A percentile compares a stretch with the other conserved stretches of the same genome.
These are phyloP conservation scores for Diabrotica virgifera DNA, from an alignment of 1,140 invertebrate genomes.

Conservation along the genomic window DNA sequence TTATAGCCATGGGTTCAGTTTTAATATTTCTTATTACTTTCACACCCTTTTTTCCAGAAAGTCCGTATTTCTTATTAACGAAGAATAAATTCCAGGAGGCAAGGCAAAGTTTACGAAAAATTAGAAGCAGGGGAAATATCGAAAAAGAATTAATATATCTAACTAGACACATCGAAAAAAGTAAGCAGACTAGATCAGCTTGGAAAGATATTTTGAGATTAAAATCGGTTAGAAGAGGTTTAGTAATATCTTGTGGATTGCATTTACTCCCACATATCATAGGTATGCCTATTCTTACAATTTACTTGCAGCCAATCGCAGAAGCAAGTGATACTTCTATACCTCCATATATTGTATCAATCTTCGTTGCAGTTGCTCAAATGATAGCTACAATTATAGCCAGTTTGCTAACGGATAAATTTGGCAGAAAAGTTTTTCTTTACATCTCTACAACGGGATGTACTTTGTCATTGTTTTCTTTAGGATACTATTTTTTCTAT, in stretches of 20 bases:
- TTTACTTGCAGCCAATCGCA: conserved; percentile 74
- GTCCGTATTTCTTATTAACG: conserved; percentile 56
- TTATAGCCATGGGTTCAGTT: conserved; percentile 50
- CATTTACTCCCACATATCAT: conserved; percentile 72
- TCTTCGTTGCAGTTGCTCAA: conserved; percentile 25
- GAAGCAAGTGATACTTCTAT: conserved; percentile 57
- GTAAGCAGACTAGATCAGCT: too few species aligned
- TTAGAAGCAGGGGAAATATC: background rate
- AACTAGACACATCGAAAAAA: too few species aligned
- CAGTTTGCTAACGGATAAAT: conserved; percentile 38
- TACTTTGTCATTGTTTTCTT: conserved; percentile 17
- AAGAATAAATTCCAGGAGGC: conserved; percentile 18
- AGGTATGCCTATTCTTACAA: conserved; percentile 78
- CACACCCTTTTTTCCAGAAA: conserved; percentile 62
- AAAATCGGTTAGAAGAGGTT: conserved; percentile 52
- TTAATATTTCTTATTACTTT: conserved; percentile 53
- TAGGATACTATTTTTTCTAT: conserved; percentile 31
- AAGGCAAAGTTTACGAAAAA: conserved; percentile 25
- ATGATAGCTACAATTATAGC: conserved; percentile 14
- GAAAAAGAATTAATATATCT: too few species aligned
- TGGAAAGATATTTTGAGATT: too few species aligned
- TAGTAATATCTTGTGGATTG: conserved; percentile 67
- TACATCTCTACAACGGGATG: conserved; percentile 23
- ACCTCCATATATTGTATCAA: conserved; percentile 35
- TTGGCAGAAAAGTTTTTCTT: conserved; percentile 40